Evolutionary conservation across 2,113 vertebrate species (phyloP).

Genomic region (Symphodus melops): DNA sequence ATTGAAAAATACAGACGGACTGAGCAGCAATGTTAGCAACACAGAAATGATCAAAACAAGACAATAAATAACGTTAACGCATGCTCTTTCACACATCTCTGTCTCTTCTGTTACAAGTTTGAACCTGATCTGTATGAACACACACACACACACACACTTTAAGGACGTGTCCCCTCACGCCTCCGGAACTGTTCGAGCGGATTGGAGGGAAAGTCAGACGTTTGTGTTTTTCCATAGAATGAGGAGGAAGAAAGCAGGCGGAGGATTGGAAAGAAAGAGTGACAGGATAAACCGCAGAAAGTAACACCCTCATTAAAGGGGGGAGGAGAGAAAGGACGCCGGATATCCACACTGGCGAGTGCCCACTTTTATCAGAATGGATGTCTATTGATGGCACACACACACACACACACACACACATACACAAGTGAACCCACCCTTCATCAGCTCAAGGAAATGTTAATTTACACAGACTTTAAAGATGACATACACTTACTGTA

Average conservation of each 20-base stretch:
- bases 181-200: conserved; percentile 64
- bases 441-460: no score
- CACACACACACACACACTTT: conserved; percentile 31
- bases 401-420: neutral
- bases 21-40: no score
- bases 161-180: conserved; percentile 71
- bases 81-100: conserved; percentile 31
- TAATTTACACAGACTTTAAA: no score
- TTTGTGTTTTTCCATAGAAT: conserved; percentile 75
- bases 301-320: conserved; percentile 70
- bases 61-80: neutral
- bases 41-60: neutral
- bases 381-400: conserved; percentile 63
- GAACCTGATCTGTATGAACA: conserved; percentile 60
- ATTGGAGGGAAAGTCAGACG: conserved; percentile 65
- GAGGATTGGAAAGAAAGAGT: conserved; percentile 63
- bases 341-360: conserved; percentile 71
- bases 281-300: conserved; percentile 66
- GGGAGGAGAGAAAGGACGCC: conserved; percentile 50
- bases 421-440: no score
- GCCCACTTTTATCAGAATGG: conserved; percentile 67
- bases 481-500: no score
- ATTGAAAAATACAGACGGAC: no score
- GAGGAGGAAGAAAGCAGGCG: conserved; percentile 44
- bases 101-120: conserved; percentile 47